Evolutionary conservation across 30 jellyfish, hydroid and myxozoan genomes (phyloP).

Genomic region (Turritopsis dohrnii): DNA sequence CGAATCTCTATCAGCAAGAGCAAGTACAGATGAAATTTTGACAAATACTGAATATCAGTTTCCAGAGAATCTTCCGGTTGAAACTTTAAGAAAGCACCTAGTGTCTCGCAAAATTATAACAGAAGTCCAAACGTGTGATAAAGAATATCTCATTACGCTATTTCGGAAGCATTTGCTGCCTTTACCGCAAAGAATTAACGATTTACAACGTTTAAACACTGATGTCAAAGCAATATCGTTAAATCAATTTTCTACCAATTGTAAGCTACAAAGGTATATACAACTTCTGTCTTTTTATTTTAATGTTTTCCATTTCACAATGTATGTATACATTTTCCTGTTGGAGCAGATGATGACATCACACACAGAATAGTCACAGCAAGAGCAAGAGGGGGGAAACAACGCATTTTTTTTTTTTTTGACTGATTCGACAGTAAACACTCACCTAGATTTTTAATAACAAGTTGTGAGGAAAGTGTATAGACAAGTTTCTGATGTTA

Average conservation of each 20-base stretch:
- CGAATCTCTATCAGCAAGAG: neutral
- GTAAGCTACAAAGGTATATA: conserved; percentile 1
- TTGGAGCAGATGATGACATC: too few species aligned
- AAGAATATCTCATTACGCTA: neutral
- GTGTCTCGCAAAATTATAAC: neutral
- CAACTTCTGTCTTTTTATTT: too few species aligned
- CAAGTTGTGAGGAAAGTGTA: too few species aligned
- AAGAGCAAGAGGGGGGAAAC: too few species aligned
- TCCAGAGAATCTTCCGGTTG: neutral
- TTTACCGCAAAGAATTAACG: neutral
- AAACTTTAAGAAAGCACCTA: neutral
- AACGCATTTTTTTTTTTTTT: too few species aligned
- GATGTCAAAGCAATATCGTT: neutral
- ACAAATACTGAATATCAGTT: neutral
- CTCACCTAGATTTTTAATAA: too few species aligned
- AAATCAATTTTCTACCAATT: neutral
- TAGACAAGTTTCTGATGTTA: too few species aligned
- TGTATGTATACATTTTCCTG: too few species aligned
- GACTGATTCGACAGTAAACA: too few species aligned
- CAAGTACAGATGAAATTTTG: neutral
- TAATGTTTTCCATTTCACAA: too few species aligned
- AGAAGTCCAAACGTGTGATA: neutral
- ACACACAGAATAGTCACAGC: too few species aligned
- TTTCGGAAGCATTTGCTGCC: conserved; percentile 9
- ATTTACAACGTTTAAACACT: neutral